A percentile compares a stretch with the other conserved stretches of the same genome.
Conservation (phyloP, 2,797 vertebrate genomes). For the Acipenser transmontanus region DNA sequence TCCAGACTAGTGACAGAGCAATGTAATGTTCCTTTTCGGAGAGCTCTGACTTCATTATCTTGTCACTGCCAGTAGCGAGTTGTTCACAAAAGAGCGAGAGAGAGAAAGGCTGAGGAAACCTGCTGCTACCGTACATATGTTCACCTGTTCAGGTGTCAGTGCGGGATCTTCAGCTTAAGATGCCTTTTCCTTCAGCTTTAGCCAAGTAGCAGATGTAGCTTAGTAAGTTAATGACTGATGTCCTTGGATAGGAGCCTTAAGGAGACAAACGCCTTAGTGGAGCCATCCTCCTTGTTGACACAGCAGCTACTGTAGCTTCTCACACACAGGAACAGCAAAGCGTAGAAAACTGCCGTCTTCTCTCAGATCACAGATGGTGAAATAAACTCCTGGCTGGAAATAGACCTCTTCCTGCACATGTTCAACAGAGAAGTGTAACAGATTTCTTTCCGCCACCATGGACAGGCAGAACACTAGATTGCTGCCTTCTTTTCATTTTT, state of each 20-base stretch:
- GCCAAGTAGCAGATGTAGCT: conserved; percentile 70
- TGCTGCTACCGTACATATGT: conserved; percentile 14
- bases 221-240: conserved; percentile 58
- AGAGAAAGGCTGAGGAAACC: not conserved
- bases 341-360: conserved; percentile 13
- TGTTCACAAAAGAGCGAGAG: conserved; percentile 18
- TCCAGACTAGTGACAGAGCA: conserved; percentile 30
- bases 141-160: conserved; percentile 6
- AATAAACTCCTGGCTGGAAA: conserved; percentile 23
- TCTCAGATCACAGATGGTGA: conserved; percentile 17
- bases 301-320: conserved; percentile 26
- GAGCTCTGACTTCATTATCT: conserved; percentile 45
- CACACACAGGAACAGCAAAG: not conserved
- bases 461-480: conserved; percentile 1
- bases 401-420: conserved; percentile 18
- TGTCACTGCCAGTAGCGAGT: conserved; percentile 43
- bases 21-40: conserved; percentile 37
- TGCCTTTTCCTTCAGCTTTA: conserved; percentile 44
- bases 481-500: conserved; percentile 20
- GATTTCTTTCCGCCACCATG: conserved; percentile 11
- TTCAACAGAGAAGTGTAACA: not conserved
- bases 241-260: conserved; percentile 58
- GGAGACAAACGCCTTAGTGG: conserved; percentile 45
- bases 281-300: conserved; percentile 25
- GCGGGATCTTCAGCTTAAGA: conserved; percentile 46